These are phyloP conservation scores for Lacanobia oleracea DNA, from an alignment of 2,888 invertebrate genomes.

Conservation along the genomic window DNA sequence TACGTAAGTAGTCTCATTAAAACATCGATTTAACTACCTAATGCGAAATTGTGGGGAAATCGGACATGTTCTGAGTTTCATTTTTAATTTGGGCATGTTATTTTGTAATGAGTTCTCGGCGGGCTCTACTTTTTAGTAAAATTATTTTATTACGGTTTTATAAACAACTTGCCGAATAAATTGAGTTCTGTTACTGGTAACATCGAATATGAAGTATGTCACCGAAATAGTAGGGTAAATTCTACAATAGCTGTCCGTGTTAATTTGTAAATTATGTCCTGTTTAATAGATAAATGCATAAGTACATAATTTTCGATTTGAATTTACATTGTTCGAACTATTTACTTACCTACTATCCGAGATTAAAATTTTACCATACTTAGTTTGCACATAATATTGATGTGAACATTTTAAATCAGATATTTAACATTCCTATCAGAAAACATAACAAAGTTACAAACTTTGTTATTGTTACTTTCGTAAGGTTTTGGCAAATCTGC, in stretches of 20 bases:
- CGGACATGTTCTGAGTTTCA: background rate
- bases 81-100: constrained; percentile 1
- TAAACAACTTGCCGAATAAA: background rate
- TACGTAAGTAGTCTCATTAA: background rate
- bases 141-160: background rate
- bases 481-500: too few species aligned
- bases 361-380: too few species aligned
- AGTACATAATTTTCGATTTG: too few species aligned
- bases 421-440: too few species aligned
- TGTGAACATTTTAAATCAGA: too few species aligned
- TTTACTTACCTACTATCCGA: too few species aligned
- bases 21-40: background rate
- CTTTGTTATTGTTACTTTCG: too few species aligned
- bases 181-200: background rate
- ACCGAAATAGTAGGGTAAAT: constrained; percentile 20
- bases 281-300: too few species aligned
- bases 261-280: background rate
- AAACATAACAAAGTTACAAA: too few species aligned
- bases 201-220: background rate
- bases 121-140: background rate
- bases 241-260: background rate
- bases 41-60: background rate
- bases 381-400: too few species aligned
- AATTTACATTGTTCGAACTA: too few species aligned
- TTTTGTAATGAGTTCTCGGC: background rate